Evolutionary conservation across 2,888 invertebrate species (phyloP).

Genomic region (Oeneis ivallda): DNA sequence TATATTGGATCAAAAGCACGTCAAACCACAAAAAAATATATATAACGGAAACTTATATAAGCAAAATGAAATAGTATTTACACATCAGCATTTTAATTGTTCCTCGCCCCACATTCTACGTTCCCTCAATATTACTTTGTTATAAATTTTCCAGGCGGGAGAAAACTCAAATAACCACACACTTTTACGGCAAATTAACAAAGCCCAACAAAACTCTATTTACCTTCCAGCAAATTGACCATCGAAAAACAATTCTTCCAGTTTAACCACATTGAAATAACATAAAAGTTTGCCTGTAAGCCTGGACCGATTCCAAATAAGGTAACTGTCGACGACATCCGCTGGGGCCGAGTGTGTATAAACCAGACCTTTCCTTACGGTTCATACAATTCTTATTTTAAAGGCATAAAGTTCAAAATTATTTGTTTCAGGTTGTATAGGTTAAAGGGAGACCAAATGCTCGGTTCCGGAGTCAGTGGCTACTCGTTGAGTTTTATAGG

Average conservation of each 20-base stretch:
- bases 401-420: conserved; percentile 50
- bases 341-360: conserved; percentile 55
- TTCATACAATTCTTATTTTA: conserved; percentile 43
- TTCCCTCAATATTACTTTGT: conserved; percentile 13
- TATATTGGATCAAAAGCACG: no score
- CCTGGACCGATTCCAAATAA: conserved; percentile 78
- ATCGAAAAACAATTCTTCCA: conserved; percentile 49
- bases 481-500: conserved; percentile 65
- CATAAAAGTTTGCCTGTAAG: conserved; percentile 72
- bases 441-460: conserved; percentile 56
- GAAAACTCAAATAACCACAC: conserved; percentile 27
- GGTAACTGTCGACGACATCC: conserved; percentile 76
- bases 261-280: conserved; percentile 75
- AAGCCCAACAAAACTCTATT: conserved; percentile 37
- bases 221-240: conserved; percentile 42
- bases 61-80: conserved; percentile 12
- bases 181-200: conserved; percentile 32
- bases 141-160: conserved; percentile 20
- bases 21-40: background rate
- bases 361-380: conserved; percentile 47
- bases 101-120: conserved; percentile 3
- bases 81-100: conserved; percentile 16
- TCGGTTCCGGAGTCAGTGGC: conserved; percentile 63
- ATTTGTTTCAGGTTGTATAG: conserved; percentile 40
- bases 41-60: background rate